phyloP scores from a whole-genome alignment of 1,140 invertebrate species.

The Drosophila rhopaloa region DNA sequence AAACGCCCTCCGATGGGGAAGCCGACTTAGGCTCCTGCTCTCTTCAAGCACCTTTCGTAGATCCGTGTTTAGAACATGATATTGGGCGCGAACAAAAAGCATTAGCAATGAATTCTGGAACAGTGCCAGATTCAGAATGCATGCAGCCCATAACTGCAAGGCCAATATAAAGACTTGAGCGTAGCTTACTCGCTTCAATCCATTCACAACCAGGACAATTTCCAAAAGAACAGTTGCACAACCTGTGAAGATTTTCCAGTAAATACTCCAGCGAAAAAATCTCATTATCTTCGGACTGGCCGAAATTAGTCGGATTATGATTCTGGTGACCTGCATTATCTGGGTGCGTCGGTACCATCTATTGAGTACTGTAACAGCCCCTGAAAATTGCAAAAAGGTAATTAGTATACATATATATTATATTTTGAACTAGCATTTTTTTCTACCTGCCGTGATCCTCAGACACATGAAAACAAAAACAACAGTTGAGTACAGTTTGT shows the following conservation, averaged over 20 bases:
- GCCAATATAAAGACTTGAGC: background rate
- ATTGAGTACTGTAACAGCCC: background rate
- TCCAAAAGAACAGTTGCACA: too few species aligned
- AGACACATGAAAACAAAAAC: too few species aligned
- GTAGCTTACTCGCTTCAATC: too few species aligned
- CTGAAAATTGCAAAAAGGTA: background rate
- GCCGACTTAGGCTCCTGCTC: background rate
- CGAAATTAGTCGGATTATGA: background rate
- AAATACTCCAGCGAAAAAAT: slow-evolving; percentile 7
- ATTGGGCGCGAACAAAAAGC: slow-evolving; percentile 9
- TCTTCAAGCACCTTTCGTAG: slow-evolving; percentile 14
- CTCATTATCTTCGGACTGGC: background rate
- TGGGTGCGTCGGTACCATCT: slow-evolving; percentile 7
- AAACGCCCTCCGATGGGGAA: background rate
- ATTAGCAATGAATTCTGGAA: slow-evolving; percentile 14
- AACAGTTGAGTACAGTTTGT: slow-evolving; percentile 7
- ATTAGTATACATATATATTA: too few species aligned
- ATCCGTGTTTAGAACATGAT: slow-evolving; percentile 25
- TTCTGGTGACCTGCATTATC: slow-evolving; percentile 3
- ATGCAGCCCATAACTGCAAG: background rate
- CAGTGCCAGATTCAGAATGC: slow-evolving; percentile 12
- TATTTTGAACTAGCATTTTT: too few species aligned
- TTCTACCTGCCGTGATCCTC: background rate
- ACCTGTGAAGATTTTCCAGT: background rate
- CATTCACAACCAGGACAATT: too few species aligned